Evolutionary conservation across 2,113 vertebrate species (phyloP), one percentile per base, ranked within the genome.

Genomic region (Anolis carolinensis): DNA sequence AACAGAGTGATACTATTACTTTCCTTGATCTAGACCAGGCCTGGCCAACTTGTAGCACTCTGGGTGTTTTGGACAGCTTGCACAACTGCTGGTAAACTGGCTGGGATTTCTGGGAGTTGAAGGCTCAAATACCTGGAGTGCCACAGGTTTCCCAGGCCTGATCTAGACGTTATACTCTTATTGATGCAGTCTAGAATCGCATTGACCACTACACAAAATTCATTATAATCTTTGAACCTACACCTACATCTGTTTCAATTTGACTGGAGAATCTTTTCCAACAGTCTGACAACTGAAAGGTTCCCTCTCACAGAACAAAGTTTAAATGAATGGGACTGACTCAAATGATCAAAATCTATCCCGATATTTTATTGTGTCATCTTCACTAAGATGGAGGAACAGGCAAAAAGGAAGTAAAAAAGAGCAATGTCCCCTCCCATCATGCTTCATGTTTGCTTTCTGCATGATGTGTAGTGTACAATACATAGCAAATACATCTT

Each of bases 401-500:
- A 80, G 68, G 21, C 34, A 62, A 72, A 36, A 73, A 72, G 4
- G 32, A 79, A 71, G 34, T 25, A 3, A 23, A 18, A 52, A n/a
- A 63, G 16, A 21, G 18, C 1, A 18, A 27, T 27, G 52, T 79
- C 55, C 27, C 52, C 30, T 27, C 18, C 72, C n/a, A 21, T 65
- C 21, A 9, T n/a, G 18, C 50, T 44, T 86, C 18, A 25, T 62
- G 36, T 86, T 73, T 86, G 68, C 52, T 80, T 86, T 86, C 50
- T 79, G 68, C 20, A 73, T 80, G 72, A 44, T 72, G 55, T 27
- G 21, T 25, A 32, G 77, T 48, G 30, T 32, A 63, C 36, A 63
- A 86, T 32, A 86, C 36, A 73, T 73, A 86, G 77, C 68, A 86
- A 86, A 86, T 72, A 67, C 59, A 85, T 74, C 67, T 74, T 50